Evolutionary conservation across 1,140 invertebrate genomes (phyloP), one percentile per base, ranked within the genome.

Genomic region (Zelostemma sp.): DNA sequence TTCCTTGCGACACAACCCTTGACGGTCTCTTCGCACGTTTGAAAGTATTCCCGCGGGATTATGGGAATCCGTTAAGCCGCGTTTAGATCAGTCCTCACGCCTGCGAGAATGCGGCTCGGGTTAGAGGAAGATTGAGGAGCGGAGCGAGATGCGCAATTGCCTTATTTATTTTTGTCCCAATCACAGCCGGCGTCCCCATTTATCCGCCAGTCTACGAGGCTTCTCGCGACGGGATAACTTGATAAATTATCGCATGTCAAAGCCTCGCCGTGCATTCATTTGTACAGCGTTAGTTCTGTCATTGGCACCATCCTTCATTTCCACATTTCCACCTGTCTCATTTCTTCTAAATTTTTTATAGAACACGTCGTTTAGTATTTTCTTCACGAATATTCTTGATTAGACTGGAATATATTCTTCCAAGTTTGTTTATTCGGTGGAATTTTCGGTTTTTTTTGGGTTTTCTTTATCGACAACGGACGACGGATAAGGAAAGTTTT

Each of bases 101-200:
- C 41, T 33, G 33, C 49, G 46, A 12, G 68, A 59, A 60, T 60
- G 41, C 38, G 5, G 15, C 38, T 43, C 47, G 48, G 21, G 40
- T 18, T 21, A 19, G 6, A 47, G 46, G 25, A 21, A 60, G 47
- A 60, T 65, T 47, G 49, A 56, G 53, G 47, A 40, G 53, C 40
- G 53, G 33, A 61, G 16, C 38, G 64, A 72, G 68, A 45, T 50
- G 21, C 21, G 18, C 68, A 63, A 80, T 79, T 78, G 79, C 73
- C 73, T 81, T 82, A 82, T 83, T 83, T 83, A 83, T 82, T 81
- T 81, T 76, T 73, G 69, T 78, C 67, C 71, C 79, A 75, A 83
- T 82, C 78, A 79, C 71, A 51, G 68, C 54, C 67, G 19, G 18
- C 67, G 63, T 16, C 19, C 19, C 51, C 17, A 40, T 28, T 21